Percentiles rank a stretch among this genome's conserved stretches.
Evolutionary conservation across 2,113 vertebrate species (phyloP).

Genomic region (Neoarius graeffei): DNA sequence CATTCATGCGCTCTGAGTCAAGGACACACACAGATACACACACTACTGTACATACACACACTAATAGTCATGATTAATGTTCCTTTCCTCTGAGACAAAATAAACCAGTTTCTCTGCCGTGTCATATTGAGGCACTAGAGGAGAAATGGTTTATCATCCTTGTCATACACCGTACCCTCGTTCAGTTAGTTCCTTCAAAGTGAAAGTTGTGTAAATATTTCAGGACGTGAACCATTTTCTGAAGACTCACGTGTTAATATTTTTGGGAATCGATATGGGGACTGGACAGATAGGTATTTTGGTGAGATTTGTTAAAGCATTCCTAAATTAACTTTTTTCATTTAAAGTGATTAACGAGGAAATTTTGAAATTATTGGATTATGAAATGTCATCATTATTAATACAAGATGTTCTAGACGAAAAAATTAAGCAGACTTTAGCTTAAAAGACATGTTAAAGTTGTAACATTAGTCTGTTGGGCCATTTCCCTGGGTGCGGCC

Average conservation of each 20-base stretch:
- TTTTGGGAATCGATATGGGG: neutral
- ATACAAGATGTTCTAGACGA: too few species aligned
- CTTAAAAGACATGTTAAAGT: too few species aligned
- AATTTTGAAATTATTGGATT: too few species aligned
- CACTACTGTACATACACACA: conserved; percentile 32
- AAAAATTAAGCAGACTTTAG: too few species aligned
- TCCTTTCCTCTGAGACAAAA: conserved; percentile 48
- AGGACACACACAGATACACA: conserved; percentile 38
- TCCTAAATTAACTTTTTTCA: neutral
- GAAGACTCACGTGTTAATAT: neutral
- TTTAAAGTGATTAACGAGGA: neutral
- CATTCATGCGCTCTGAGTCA: conserved; percentile 33
- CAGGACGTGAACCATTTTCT: conserved; percentile 7
- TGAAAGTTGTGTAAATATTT: conserved; percentile 48
- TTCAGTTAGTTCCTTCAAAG: conserved; percentile 39
- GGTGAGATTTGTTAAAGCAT: neutral
- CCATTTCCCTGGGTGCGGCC: too few species aligned
- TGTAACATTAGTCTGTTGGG: too few species aligned
- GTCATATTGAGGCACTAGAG: conserved; percentile 45
- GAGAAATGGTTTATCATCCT: conserved; percentile 56
- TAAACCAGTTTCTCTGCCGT: conserved; percentile 51
- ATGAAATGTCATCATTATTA: too few species aligned
- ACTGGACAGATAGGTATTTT: neutral
- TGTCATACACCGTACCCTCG: conserved; percentile 35
- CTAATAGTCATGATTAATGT: conserved; percentile 58